Conservation (phyloP, 2,113 vertebrate genomes). For the Corydoras sp. region DNA sequence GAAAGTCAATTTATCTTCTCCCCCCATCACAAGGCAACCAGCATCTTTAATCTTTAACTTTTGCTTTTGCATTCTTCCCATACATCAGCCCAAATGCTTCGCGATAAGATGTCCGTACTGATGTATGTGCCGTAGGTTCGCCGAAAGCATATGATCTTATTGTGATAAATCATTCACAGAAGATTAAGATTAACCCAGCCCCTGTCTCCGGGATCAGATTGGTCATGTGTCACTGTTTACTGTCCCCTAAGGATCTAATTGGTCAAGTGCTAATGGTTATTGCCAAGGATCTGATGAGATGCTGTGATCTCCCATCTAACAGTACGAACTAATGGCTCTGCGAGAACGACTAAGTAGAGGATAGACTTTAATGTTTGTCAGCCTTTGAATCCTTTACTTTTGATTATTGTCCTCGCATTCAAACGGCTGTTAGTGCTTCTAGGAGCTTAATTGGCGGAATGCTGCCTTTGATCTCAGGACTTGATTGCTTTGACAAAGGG, state of each 20-base stretch:
- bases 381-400: too few relatives aligned
- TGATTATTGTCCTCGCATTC: too few relatives aligned
- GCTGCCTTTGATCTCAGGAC: too few relatives aligned
- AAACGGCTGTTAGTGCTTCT: too few relatives aligned
- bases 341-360: not conserved
- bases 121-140: not conserved
- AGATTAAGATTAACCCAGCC: not conserved
- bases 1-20: slow-evolving; percentile 38
- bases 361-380: too few relatives aligned
- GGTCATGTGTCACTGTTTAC: not conserved
- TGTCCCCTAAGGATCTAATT: not conserved
- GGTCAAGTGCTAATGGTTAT: not conserved
- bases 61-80: slow-evolving; percentile 24
- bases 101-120: slow-evolving; percentile 14
- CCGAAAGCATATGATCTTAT: slow-evolving; percentile 22
- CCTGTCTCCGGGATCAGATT: not conserved
- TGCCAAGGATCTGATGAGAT: not conserved
- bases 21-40: slow-evolving; percentile 34
- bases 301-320: not conserved
- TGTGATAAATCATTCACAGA: not conserved
- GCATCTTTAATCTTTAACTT: slow-evolving; percentile 22
- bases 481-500: too few relatives aligned
- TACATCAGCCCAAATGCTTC: slow-evolving; percentile 23
- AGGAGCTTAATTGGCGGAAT: too few relatives aligned
- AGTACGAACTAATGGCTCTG: not conserved